These are phyloP conservation scores for Drosophila nigricruria DNA, from an alignment of 2,888 invertebrate genomes.

Conservation along the genomic window DNA sequence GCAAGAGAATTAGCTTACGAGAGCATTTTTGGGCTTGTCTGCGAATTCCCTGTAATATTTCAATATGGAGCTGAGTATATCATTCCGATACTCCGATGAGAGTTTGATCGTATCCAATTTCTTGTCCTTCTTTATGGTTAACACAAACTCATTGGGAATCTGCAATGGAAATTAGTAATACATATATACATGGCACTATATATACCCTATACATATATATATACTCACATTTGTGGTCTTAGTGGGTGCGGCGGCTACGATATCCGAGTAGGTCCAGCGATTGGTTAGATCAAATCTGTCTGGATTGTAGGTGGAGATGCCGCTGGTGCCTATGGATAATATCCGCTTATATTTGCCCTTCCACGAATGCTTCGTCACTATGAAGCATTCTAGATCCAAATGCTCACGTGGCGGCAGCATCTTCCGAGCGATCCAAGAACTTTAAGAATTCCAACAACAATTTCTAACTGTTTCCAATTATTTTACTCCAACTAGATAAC, in stretches of 20 bases:
- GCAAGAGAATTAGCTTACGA: constrained; percentile 86
- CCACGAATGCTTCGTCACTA: constrained; percentile 99
- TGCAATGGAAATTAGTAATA: constrained; percentile 47
- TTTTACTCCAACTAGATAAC: constrained; percentile 49
- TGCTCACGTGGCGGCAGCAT: constrained; percentile 89
- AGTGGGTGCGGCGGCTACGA: constrained; percentile 89
- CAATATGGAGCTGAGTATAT: constrained; percentile 96
- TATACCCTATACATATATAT: too few relatives aligned
- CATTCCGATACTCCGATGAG: constrained; percentile 96
- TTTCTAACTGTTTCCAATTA: constrained; percentile 31
- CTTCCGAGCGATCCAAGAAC: constrained; percentile 19
- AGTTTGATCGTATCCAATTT: constrained; percentile 98
- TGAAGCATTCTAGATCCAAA: constrained; percentile 97
- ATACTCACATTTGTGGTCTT: constrained; percentile 86
- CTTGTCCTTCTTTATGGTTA: constrained; percentile 94
- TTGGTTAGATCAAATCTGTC: constrained; percentile 95
- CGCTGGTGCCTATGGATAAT: constrained; percentile 97
- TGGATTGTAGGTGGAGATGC: constrained; percentile 99
- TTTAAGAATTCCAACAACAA: not conserved
- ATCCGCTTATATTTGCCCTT: constrained; percentile 99
- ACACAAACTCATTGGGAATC: constrained; percentile 90
- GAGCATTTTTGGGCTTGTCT: constrained; percentile 92
- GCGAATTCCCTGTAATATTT: constrained; percentile 92
- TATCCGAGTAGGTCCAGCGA: constrained; percentile 94
- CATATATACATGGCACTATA: constrained; percentile 23